Evolutionary conservation across 2,888 invertebrate genomes (phyloP).

Genomic region (Gastracanthus pulcherrimus): DNA sequence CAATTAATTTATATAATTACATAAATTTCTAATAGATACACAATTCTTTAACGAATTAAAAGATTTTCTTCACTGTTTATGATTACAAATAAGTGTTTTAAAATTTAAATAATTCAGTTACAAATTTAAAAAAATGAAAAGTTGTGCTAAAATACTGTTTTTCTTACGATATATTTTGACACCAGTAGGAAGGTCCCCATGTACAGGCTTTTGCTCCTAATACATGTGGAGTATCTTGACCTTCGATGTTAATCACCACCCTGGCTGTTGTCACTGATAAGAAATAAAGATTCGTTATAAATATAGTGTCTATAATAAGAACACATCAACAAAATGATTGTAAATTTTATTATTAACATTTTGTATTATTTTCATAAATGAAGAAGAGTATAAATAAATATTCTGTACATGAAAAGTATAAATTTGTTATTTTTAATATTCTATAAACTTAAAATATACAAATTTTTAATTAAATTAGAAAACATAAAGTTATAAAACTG

Average conservation of each 20-base stretch:
- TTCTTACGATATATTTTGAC: conserved; percentile 81
- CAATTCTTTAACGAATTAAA: no score
- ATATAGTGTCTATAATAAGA: not conserved
- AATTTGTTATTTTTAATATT: not conserved
- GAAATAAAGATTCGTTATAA: not conserved
- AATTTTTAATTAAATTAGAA: no score
- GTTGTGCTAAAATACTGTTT: not conserved
- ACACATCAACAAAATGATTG: not conserved
- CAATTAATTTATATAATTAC: not conserved
- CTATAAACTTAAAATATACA: no score
- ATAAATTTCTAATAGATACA: no score
- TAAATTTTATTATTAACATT: not conserved
- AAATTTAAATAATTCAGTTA: not conserved
- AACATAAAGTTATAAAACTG: no score
- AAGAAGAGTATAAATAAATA: no score
- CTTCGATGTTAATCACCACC: conserved; percentile 63
- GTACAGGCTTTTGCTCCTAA: conserved; percentile 84
- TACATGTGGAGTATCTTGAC: conserved; percentile 59
- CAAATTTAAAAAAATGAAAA: not conserved
- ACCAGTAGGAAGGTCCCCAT: conserved; percentile 91
- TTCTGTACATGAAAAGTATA: no score
- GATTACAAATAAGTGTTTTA: no score
- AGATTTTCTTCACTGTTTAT: no score
- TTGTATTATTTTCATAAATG: not conserved
- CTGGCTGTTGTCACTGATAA: conserved; percentile 68